Percentiles rank a stretch among this genome's conserved stretches.
Evolutionary conservation across 2,797 vertebrate species (phyloP).

Genomic region (Triplophysa bombifrons): DNA sequence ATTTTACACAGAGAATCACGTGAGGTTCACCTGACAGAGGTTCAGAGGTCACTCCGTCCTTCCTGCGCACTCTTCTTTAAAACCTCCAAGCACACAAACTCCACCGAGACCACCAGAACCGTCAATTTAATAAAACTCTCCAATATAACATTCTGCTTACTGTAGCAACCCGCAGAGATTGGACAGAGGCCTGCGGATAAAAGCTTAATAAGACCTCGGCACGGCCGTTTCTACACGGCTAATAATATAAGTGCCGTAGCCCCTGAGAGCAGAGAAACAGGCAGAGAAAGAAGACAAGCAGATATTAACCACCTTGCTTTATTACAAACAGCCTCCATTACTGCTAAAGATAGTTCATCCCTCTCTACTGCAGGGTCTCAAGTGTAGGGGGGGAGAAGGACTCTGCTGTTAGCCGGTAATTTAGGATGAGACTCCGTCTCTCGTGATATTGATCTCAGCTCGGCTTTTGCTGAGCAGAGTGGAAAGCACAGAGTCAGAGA

Average conservation of each 20-base stretch:
- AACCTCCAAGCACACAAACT: conserved; percentile 3
- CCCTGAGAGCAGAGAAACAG: conserved; percentile 43
- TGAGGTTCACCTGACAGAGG: not conserved
- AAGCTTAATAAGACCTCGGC: conserved; percentile 50
- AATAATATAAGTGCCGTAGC: conserved; percentile 53
- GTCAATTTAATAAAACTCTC: conserved; percentile 40
- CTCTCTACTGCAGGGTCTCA: conserved; percentile 38
- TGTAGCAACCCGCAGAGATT: conserved; percentile 41
- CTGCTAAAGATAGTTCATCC: conserved; percentile 40
- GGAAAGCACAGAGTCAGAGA: conserved; percentile 39
- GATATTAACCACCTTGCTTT: conserved; percentile 55
- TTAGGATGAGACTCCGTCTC: conserved; percentile 47
- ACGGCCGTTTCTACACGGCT: conserved; percentile 39
- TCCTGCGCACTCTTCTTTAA: not conserved
- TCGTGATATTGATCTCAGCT: conserved; percentile 51
- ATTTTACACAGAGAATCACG: not conserved
- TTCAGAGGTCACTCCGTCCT: conserved; percentile 14
- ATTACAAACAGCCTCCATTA: conserved; percentile 56
- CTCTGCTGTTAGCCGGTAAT: conserved; percentile 33
- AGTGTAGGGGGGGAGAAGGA: conserved; percentile 20
- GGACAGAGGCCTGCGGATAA: conserved; percentile 55
- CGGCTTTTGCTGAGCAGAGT: conserved; percentile 51
- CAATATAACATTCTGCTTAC: conserved; percentile 50
- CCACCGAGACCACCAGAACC: conserved; percentile 22
- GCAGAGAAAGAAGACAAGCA: conserved; percentile 28